These are phyloP conservation scores for Diorhabda carinulata DNA, from an alignment of 1,140 invertebrate genomes.

Conservation along the genomic window DNA sequence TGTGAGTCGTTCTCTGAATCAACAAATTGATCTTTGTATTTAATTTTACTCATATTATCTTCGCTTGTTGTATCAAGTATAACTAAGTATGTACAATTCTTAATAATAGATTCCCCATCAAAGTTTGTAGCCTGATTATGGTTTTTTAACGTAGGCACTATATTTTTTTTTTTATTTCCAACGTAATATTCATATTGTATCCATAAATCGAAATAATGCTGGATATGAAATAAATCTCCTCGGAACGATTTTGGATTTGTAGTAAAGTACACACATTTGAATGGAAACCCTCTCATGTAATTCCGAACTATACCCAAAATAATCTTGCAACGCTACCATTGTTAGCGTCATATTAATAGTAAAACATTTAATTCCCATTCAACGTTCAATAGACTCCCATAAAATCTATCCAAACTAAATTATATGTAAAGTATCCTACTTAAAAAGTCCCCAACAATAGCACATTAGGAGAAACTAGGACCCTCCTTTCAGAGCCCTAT, in stretches of 20 bases:
- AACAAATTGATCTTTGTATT: too few relatives aligned
- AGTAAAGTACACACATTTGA: not conserved
- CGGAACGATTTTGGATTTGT: constrained; percentile 9
- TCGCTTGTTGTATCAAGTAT: too few relatives aligned
- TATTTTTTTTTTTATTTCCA: too few relatives aligned
- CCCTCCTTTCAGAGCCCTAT: constrained; percentile 33
- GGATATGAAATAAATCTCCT: constrained; percentile 12
- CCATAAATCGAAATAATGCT: too few relatives aligned
- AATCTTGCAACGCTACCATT: not conserved
- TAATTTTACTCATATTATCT: too few relatives aligned
- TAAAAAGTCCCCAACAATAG: constrained; percentile 25
- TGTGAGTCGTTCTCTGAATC: too few relatives aligned
- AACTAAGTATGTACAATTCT: too few relatives aligned
- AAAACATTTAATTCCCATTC: constrained; percentile 18
- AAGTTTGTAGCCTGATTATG: too few relatives aligned
- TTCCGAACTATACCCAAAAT: not conserved
- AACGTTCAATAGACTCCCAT: constrained; percentile 8
- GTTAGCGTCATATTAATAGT: constrained; percentile 16
- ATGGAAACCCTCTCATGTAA: constrained; percentile 1
- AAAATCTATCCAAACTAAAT: constrained; percentile 24
- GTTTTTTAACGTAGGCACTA: too few relatives aligned
- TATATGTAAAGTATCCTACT: constrained; percentile 26
- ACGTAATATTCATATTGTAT: too few relatives aligned
- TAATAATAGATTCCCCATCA: too few relatives aligned
- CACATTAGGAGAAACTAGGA: constrained; percentile 28